phyloP scores from a whole-genome alignment of 1,140 invertebrate genomes.

The Drosophila pandora region DNA sequence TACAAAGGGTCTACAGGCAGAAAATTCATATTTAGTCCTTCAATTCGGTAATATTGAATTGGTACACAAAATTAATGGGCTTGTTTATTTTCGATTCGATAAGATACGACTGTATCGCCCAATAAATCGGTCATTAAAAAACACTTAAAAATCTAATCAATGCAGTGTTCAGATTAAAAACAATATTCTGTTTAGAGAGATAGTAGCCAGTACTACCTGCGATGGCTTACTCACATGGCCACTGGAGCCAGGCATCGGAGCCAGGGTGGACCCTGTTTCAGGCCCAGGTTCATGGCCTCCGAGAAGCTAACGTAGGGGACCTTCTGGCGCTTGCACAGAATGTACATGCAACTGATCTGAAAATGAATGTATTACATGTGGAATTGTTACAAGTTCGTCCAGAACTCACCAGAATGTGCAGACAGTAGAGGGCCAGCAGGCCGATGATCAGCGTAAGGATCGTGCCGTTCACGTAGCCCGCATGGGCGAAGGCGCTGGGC shows the following conservation, averaged over 20 bases:
- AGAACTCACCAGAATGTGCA: constrained; percentile 87
- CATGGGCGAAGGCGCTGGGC: constrained; percentile 89
- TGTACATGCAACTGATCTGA: constrained; percentile 85
- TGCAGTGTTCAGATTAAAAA: background rate
- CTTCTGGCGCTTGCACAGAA: constrained; percentile 85
- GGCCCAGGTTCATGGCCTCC: constrained; percentile 87
- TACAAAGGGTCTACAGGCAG: constrained; percentile 84
- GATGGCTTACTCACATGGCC: constrained; percentile 84
- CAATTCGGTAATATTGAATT: background rate
- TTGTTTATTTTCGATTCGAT: background rate
- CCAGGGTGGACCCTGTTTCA: constrained; percentile 86
- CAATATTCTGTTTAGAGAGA: background rate
- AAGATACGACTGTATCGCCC: constrained; percentile 6
- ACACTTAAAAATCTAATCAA: constrained; percentile 25
- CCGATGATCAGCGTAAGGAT: constrained; percentile 86
- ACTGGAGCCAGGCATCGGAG: constrained; percentile 85
- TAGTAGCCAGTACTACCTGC: background rate
- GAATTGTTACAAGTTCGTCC: background rate
- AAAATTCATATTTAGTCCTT: background rate
- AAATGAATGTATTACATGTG: background rate
- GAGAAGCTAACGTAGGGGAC: constrained; percentile 88
- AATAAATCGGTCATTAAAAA: constrained; percentile 22
- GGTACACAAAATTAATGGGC: background rate
- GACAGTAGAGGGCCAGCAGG: constrained; percentile 87
- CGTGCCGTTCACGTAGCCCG: constrained; percentile 88